Evolutionary conservation across 2,888 invertebrate genomes (phyloP), one percentile per base, ranked within the genome.

Genomic region (Macrosoma leucophasiata): DNA sequence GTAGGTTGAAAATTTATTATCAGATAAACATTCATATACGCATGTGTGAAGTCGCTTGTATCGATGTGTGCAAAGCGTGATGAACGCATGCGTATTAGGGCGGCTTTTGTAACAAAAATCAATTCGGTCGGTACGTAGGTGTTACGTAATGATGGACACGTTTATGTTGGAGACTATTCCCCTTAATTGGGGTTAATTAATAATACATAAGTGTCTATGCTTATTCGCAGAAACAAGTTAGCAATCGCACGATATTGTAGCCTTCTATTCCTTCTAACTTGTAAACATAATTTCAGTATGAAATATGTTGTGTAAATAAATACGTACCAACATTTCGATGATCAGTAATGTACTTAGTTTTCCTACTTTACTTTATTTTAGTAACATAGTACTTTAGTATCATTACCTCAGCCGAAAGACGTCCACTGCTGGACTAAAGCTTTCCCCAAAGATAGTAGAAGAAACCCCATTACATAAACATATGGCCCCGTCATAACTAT

Each of bases 71-170:
- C 23, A 71, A 69, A 32, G 50, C 46, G 50, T 51, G 57, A 54
- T 63, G 51, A 39, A 58, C 82, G 82, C 82, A 78, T 76, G 82
- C 82, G 82, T 58, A 41, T 19, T 62, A 28, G 30, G 39, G 31
- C 46, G 56, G 55, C 55, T 51, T 62, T 59, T 50, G 59, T 52
- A 61, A 72, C 79, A 79, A 82, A 84, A 84, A 84, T 82, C 82
- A 79, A 84, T 84, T 69, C 73, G 54, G 53, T 56, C 54, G n/a
- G 64, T 65, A 67, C 68, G 81, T 79, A 74, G 77, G 78, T 55
- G 81, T 82, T 84, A 82, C 71, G 76, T 82, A 82, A 84, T 68
- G 61, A 27, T 30, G 61, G 48, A 62, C 65, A 71, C 64, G 66
- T 58, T 62, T 55, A 58, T 57, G 60, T 62, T 52, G 57, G 51